Conservation (phyloP, 2,113 vertebrate genomes). For the Thinocorus orbignyianus region DNA sequence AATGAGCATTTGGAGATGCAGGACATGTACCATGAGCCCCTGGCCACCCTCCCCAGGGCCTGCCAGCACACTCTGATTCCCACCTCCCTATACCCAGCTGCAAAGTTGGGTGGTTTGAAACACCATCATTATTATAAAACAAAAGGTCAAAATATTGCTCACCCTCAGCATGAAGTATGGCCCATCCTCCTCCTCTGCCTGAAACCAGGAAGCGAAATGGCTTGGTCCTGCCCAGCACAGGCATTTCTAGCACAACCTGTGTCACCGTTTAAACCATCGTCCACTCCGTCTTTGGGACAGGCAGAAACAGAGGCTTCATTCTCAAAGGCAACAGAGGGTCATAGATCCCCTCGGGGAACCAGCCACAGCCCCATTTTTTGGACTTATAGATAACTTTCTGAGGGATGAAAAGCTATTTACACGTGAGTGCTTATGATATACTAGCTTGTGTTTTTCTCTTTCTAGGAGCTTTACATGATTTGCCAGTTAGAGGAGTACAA, state of each 20-base stretch:
- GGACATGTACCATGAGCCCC: neutral
- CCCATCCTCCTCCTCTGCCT: neutral
- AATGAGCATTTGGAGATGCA: neutral
- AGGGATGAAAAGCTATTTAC: neutral
- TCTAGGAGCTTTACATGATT: neutral
- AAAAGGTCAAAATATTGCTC: neutral
- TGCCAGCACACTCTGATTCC: neutral
- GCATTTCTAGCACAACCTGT: neutral
- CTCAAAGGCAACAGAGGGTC: neutral
- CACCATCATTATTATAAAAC: neutral
- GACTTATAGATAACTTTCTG: neutral
- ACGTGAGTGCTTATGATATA: neutral
- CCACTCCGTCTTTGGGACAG: neutral
- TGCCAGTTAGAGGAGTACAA: neutral
- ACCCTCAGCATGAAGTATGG: fast-evolving
- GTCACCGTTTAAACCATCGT: neutral
- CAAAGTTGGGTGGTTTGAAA: neutral
- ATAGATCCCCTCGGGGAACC: neutral
- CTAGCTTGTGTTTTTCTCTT: neutral
- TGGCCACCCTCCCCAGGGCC: no score
- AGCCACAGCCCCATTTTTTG: neutral
- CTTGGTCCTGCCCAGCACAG: neutral
- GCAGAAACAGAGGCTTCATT: neutral
- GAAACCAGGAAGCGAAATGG: neutral
- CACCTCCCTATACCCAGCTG: neutral